Evolutionary conservation across 53 echinoderm and acorn worm species (phyloP), one percentile per base, ranked within the genome.

Genomic region (Mesocentrotus franciscanus): DNA sequence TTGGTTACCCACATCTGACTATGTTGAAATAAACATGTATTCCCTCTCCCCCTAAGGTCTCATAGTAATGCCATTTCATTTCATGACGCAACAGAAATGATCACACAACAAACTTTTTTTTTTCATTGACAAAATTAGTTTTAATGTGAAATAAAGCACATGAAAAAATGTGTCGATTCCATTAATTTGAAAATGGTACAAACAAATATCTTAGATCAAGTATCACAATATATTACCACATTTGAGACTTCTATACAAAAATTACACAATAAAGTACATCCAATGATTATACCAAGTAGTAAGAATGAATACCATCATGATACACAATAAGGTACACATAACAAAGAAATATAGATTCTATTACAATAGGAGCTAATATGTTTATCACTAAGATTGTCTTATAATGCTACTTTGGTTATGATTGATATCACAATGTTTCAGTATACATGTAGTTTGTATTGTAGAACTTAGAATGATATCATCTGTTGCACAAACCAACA

Each of bases 81-180:
- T 18, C 64, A 64, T 64, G 64, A 64, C 20, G 20, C 64, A 64
- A 64, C 0, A 64, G 1, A 81, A 79, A 42, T 42, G 17, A 39
- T 42, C 18, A 20, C 8, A 11, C 27, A 87, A 58, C 4, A 81
- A 1, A n/a, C 56, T 56, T 66, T 18, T 27, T 2, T 55, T 17
- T 85, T 87, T 27, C 87, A 87, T 87, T 87, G 87, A 87, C 56
- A 87, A 87, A 58, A 87, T 87, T n/a, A 57, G 59, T 58, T 87
- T 57, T 87, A 87, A 58, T 87, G 56, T 87, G 87, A 87, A 87
- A 87, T 58, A 87, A 87, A 87, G 29, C 58, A 87, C 87, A 87
- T 81, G 81, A 42, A 42, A 39, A 78, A 81, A 42, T 81, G 81
- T 81, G 57, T 87, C n/a, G 0, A 26, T 58, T 87, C 24, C 58